Conservation (phyloP, 2,888 invertebrate species). For the Eupithecia pulchellata region DNA sequence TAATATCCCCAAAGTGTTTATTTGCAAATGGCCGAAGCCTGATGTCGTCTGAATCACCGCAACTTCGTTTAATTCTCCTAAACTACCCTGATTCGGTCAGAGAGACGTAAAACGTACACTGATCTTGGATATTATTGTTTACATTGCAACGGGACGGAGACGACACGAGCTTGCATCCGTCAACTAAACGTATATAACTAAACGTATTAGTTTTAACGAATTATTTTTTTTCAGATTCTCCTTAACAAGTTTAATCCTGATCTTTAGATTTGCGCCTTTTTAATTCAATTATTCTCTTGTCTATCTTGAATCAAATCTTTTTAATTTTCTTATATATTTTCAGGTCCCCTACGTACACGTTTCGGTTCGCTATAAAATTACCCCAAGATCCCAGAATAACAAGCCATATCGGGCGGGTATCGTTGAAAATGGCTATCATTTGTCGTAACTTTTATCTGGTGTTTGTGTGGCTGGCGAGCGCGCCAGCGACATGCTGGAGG, state of each 20-base stretch:
- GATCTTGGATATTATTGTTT: slow-evolving; percentile 18
- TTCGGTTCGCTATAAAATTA: slow-evolving; percentile 1
- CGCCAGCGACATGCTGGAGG: background rate
- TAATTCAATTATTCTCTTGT: too few species aligned
- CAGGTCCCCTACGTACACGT: background rate
- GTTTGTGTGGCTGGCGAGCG: slow-evolving; percentile 29
- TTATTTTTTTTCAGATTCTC: background rate
- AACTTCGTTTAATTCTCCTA: slow-evolving; percentile 25
- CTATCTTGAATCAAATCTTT: background rate
- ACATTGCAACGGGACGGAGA: slow-evolving; percentile 2
- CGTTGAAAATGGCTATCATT: slow-evolving; percentile 32
- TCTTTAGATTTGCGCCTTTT: background rate
- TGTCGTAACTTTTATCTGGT: slow-evolving; percentile 38
- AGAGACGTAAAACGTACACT: slow-evolving; percentile 33
- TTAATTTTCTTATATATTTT: background rate
- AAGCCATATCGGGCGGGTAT: slow-evolving; percentile 34
- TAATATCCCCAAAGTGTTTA: slow-evolving; percentile 25
- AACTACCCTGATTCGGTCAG: slow-evolving; percentile 35
- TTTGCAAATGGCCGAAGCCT: slow-evolving; percentile 25
- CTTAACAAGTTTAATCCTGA: background rate
- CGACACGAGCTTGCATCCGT: background rate
- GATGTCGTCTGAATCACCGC: slow-evolving; percentile 24
- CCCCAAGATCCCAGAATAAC: slow-evolving; percentile 26
- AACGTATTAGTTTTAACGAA: too few species aligned
- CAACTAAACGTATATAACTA: too few species aligned